A percentile compares a stretch with the other conserved stretches of the same genome.
Evolutionary conservation across 2,797 vertebrate species (phyloP).

Genomic region (Chaetophractus vellerosus): DNA sequence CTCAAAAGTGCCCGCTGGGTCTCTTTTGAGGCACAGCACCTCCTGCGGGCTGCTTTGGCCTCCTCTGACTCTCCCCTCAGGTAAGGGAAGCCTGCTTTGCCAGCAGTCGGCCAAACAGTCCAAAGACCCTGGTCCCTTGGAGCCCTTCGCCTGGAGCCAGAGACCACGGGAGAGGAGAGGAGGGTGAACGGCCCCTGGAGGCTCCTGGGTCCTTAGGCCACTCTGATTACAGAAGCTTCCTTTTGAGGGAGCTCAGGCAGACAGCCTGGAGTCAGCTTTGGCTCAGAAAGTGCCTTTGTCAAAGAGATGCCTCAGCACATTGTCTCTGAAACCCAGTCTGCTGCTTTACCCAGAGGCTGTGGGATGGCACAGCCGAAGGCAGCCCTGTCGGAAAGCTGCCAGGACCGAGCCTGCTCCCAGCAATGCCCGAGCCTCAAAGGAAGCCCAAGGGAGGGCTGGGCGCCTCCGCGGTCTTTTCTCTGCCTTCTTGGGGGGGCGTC

Average conservation of each 20-base stretch:
- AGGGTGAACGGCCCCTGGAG: neutral
- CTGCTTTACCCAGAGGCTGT: neutral
- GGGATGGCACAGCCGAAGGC: accelerated
- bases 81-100: neutral
- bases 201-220: neutral
- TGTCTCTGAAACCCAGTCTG: neutral
- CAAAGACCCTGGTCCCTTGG: neutral
- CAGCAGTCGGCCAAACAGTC: no score
- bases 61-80: accelerated
- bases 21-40: neutral
- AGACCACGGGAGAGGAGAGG: neutral
- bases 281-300: constrained; percentile 68
- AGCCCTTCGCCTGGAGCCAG: neutral
- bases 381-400: neutral
- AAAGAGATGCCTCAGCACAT: constrained; percentile 17
- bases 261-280: neutral
- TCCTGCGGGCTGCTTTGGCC: neutral
- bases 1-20: neutral
- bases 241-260: neutral
- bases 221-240: neutral
- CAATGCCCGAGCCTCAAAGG: neutral
- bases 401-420: neutral
- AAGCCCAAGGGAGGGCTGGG: neutral
- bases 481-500: neutral
- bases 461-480: accelerated